These are phyloP conservation scores for Nowickia ferox DNA, from an alignment of 2,888 invertebrate genomes.

Conservation along the genomic window DNA sequence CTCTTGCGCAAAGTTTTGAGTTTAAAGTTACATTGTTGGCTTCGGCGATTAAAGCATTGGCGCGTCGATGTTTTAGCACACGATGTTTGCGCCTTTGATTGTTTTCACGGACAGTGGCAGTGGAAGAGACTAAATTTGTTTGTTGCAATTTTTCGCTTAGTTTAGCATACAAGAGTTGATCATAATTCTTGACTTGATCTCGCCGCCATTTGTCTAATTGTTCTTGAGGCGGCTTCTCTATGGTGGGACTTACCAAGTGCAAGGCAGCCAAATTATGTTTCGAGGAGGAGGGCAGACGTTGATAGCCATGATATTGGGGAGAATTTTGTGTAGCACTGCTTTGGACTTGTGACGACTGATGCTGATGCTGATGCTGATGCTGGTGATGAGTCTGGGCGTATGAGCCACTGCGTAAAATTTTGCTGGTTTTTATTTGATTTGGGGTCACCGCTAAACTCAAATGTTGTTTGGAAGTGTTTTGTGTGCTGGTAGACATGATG, in stretches of 20 bases:
- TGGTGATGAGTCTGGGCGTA: slow-evolving; percentile 72
- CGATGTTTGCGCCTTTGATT: slow-evolving; percentile 76
- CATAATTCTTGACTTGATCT: slow-evolving; percentile 80
- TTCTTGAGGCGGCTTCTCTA: slow-evolving; percentile 78
- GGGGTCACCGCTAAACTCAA: slow-evolving; percentile 66
- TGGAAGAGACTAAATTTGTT: slow-evolving; percentile 70
- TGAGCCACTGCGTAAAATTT: slow-evolving; percentile 73
- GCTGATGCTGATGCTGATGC: slow-evolving; percentile 70
- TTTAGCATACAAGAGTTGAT: slow-evolving; percentile 82
- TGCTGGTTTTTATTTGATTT: slow-evolving; percentile 75
- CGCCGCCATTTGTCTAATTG: slow-evolving; percentile 84
- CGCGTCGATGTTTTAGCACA: slow-evolving; percentile 61
- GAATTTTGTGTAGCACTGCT: slow-evolving; percentile 74
- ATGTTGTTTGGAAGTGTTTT: slow-evolving; percentile 68
- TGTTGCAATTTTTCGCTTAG: slow-evolving; percentile 81
- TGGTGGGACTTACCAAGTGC: slow-evolving; percentile 76
- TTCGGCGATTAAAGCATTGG: slow-evolving; percentile 41
- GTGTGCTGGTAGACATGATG: slow-evolving; percentile 76
- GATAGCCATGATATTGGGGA: slow-evolving; percentile 79
- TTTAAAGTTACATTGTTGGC: slow-evolving; percentile 56
- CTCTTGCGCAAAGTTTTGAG: slow-evolving; percentile 48
- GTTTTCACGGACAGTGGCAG: slow-evolving; percentile 69
- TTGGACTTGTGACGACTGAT: slow-evolving; percentile 55
- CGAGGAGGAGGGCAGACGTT: slow-evolving; percentile 74
- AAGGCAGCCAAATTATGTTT: slow-evolving; percentile 79